Evolutionary conservation across 2,113 vertebrate genomes (phyloP), one percentile per base, ranked within the genome.

Genomic region (Stigmatopora nigra): DNA sequence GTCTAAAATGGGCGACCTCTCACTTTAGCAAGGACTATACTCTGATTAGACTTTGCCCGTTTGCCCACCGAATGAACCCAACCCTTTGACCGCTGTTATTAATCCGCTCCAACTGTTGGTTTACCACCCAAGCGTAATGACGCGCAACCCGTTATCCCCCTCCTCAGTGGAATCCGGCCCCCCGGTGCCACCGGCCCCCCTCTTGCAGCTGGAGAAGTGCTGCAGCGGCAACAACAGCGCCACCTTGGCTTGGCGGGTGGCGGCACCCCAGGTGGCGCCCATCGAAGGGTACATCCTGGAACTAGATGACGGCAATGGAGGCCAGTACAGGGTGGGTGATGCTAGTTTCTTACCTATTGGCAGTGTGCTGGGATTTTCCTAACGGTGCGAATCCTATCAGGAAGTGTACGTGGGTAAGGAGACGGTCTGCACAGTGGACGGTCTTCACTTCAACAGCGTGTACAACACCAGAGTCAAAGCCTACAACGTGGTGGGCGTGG

Each of bases 341-440:
- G 6, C n/a, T 22, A 11, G 51, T 31, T 31, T 31, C 25, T 31
- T 1, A 31, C 25, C 25, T 31, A 31, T 31, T 31, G 25, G 3
- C 25, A 3, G 25, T 3, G 3, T 3, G 3, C 2, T 3, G 25
- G 25, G 17, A 19, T 51, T 51, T 20, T 49, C 10, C 3, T 19
- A n/a, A 3, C 12, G 17, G 2, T 31, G 11, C 2, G n/a, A 52
- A 52, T 14, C 3, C 20, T 14, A 22, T 12, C 78, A 98, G 97
- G 97, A 99, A 78, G 95, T 99, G 0, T 99, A 99, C 3, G 94
- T 98, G 22, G 97, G 97, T 70, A 98, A 96, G 88, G 97, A 99
- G 88, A 99, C 94, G 0, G 88, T 99, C 72, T 99, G 96, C 69
- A 99, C 96, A 10, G 96, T 99, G 0, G 96, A 99, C 0, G 97